Base-by-base conservation (phyloP, 2,797 vertebrate genomes). In the Craterocephalus amniculus region DNA sequence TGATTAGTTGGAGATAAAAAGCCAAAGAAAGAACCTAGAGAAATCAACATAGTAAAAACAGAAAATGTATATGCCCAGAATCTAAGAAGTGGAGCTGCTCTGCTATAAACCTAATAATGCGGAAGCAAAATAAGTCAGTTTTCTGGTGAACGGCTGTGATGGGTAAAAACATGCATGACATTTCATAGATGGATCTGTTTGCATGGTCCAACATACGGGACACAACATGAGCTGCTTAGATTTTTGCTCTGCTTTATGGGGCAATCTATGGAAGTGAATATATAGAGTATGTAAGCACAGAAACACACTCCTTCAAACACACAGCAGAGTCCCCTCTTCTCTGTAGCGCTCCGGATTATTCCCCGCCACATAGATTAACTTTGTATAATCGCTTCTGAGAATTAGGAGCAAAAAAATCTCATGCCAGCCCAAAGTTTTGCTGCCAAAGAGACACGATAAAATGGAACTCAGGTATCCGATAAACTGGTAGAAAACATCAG, bases 1-100 rank as follows among this genome's bases (percentile, higher is more conserved):
- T 88, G 91, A 94, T 94, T 86, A 91, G 72, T 80, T 71, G 73
- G 83, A 76, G 79, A 93, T 74, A 79, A 91, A 79, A 87, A 80
- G 63, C 54, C 40, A 59, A 74, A 48, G 24, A 83, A 81, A 83
- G 56, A 78, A 56, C 63, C 68, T 82, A 54, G 82, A 57, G 54
- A 76, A 83, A 89, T 78, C 81, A 83, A 90, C 86, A 43, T 71
- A 75, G 70, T 85, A 56, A 26, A 48, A 48, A 7, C 18, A 45
- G 36, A 79, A 67, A 76, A 80, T 6, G 26, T 18, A 70, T 26
- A 64, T 48, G 72, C 29, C 26, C 24, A 36, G 16, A 67, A 59
- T 79, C 27, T 16, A 18, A 63, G 26, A n/a, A 31, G 58, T 62
- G 55, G 11, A 16, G 40, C 34, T 67, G 34, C 62, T 72, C 64